Evolutionary conservation across 2,797 vertebrate species (phyloP).

Genomic region (Vireo griseus): DNA sequence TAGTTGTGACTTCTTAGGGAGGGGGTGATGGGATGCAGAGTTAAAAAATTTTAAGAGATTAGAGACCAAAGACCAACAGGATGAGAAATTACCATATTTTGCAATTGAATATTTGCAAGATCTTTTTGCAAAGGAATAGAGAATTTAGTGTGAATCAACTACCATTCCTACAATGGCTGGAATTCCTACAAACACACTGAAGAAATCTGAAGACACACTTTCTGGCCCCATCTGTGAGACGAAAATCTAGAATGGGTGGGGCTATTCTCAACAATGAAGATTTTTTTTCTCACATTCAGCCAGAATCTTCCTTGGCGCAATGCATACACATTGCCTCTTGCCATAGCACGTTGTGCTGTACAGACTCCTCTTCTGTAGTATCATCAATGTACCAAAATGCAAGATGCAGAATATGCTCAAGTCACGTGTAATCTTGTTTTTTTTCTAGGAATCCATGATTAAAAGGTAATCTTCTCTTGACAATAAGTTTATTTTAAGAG

Average conservation of each 20-base stretch:
- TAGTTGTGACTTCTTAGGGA: neutral
- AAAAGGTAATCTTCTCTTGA: neutral
- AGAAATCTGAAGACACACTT: neutral
- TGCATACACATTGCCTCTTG: neutral
- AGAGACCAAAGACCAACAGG: neutral
- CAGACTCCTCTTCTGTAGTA: neutral
- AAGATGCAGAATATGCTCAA: neutral
- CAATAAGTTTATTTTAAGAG: neutral
- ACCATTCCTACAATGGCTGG: neutral
- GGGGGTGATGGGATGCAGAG: neutral
- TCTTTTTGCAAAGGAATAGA: neutral
- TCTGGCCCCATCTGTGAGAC: neutral
- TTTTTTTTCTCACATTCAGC: neutral
- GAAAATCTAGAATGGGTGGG: neutral
- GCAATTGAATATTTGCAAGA: neutral
- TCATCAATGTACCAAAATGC: neutral
- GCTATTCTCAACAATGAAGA: neutral
- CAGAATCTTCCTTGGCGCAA: neutral
- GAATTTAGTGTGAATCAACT: neutral
- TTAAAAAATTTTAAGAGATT: neutral
- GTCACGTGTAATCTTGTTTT: neutral
- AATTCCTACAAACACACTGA: neutral
- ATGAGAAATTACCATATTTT: neutral
- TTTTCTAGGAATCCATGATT: neutral
- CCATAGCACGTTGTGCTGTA: fast-evolving